Percentiles rank a stretch among this genome's conserved stretches.
These are phyloP conservation scores for Steinernema carpocapsae DNA, from an alignment of 2,888 invertebrate genomes.

Conservation along the genomic window DNA sequence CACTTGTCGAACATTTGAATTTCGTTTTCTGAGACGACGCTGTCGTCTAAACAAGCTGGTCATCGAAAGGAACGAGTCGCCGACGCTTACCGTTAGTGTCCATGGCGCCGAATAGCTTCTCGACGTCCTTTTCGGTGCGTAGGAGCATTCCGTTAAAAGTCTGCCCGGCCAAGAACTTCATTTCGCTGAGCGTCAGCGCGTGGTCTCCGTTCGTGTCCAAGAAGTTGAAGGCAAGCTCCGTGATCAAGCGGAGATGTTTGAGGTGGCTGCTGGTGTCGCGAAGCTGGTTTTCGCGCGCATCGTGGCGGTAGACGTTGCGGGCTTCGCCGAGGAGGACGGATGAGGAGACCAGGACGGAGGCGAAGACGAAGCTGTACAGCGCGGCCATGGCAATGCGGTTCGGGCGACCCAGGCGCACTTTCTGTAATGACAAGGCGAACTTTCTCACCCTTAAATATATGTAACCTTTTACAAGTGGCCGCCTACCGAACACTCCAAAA, in stretches of 20 bases:
- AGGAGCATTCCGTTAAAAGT: slow-evolving; percentile 10
- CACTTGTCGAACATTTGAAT: slow-evolving; percentile 30
- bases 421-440: background rate
- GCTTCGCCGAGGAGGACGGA: background rate
- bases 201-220: slow-evolving; percentile 20
- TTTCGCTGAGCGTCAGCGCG: background rate
- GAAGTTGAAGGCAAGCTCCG: slow-evolving; percentile 18
- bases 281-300: background rate
- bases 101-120: slow-evolving; percentile 14
- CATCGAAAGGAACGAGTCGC: background rate
- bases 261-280: slow-evolving; percentile 3
- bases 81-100: slow-evolving; percentile 3
- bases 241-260: slow-evolving; percentile 11
- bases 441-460: slow-evolving; percentile 23
- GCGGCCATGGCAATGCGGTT: background rate
- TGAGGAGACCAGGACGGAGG: background rate
- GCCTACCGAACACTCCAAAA: slow-evolving; percentile 31
- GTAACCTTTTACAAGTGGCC: slow-evolving; percentile 29
- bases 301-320: background rate
- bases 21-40: slow-evolving; percentile 31
- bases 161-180: slow-evolving; percentile 22
- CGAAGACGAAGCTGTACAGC: background rate
- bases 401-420: background rate
- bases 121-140: slow-evolving; percentile 30
- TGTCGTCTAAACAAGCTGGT: slow-evolving; percentile 12